Percentiles rank a stretch among this genome's conserved stretches.
Evolutionary conservation across 2,113 vertebrate species (phyloP).

Genomic region (Poeciliopsis prolifica): DNA sequence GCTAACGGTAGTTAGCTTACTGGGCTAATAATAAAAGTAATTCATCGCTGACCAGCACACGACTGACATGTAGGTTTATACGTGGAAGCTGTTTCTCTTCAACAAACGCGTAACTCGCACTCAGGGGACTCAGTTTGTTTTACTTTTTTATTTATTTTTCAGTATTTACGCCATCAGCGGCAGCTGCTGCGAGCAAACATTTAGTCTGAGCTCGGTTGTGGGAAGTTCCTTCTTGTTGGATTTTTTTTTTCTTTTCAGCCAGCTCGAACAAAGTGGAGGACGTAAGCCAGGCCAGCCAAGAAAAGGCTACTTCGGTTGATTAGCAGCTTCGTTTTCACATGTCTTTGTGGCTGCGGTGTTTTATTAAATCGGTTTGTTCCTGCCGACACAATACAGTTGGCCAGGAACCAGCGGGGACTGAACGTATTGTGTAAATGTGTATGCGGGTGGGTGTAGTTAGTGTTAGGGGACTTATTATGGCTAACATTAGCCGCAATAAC

Average conservation of each 20-base stretch:
- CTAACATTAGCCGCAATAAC: slow-evolving; percentile 64
- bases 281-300: slow-evolving; percentile 68
- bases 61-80: slow-evolving; percentile 35
- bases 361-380: slow-evolving; percentile 1
- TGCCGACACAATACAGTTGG: slow-evolving; percentile 28
- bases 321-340: slow-evolving; percentile 60
- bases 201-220: slow-evolving; percentile 63
- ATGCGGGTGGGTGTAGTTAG: slow-evolving; percentile 46
- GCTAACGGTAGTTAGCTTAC: slow-evolving; percentile 64
- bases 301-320: slow-evolving; percentile 57
- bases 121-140: slow-evolving; percentile 42
- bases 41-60: slow-evolving; percentile 42
- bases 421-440: slow-evolving; percentile 36
- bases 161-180: slow-evolving; percentile 52
- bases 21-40: slow-evolving; percentile 73
- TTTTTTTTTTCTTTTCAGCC: slow-evolving; percentile 37
- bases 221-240: slow-evolving; percentile 75
- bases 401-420: slow-evolving; percentile 21
- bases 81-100: slow-evolving; percentile 19
- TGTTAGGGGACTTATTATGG: slow-evolving; percentile 64
- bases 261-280: slow-evolving; percentile 77
- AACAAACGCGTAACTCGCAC: slow-evolving; percentile 29
- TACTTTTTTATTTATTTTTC: slow-evolving; percentile 40
- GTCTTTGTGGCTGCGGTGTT: slow-evolving; percentile 59
- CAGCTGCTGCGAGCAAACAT: slow-evolving; percentile 47